A percentile compares a stretch with the other conserved stretches of the same genome.
These are phyloP conservation scores for Notolepis coatsorum DNA, from an alignment of 2,797 vertebrate genomes.

Conservation along the genomic window DNA sequence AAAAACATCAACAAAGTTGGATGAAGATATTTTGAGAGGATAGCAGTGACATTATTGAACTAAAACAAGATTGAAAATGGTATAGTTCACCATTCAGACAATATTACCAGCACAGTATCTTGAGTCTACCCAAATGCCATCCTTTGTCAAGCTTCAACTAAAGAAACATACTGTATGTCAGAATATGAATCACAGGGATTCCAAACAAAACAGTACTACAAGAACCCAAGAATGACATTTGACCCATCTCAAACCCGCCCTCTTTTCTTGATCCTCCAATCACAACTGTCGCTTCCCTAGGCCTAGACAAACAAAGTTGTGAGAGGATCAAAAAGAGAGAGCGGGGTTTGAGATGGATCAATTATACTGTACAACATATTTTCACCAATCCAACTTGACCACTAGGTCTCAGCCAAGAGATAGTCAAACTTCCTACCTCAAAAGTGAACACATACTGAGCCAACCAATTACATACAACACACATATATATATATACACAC, in stretches of 20 bases:
- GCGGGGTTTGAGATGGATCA: no score
- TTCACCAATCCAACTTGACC: background rate
- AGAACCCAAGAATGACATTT: slow-evolving; percentile 1
- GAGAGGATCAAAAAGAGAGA: no score
- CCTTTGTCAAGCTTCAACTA: slow-evolving; percentile 3
- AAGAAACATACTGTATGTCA: background rate
- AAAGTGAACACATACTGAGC: slow-evolving; percentile 1
- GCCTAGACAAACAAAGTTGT: no score
- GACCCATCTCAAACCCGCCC: no score
- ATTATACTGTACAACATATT: background rate
- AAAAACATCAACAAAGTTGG: no score
- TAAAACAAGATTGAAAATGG: no score
- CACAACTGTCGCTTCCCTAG: no score
- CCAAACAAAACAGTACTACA: slow-evolving; percentile 1
- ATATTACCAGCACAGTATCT: slow-evolving; percentile 1
- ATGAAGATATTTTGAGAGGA: no score
- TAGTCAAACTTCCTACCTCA: slow-evolving; percentile 16
- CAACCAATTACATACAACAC: background rate
- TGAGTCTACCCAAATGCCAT: background rate
- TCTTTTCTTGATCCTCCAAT: no score
- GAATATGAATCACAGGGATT: background rate
- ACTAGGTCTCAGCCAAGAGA: background rate
- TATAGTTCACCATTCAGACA: background rate
- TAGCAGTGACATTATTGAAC: no score
- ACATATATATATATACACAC: background rate